Conservation (phyloP, 2,888 invertebrate species). For the Meandrusa payeni region DNA sequence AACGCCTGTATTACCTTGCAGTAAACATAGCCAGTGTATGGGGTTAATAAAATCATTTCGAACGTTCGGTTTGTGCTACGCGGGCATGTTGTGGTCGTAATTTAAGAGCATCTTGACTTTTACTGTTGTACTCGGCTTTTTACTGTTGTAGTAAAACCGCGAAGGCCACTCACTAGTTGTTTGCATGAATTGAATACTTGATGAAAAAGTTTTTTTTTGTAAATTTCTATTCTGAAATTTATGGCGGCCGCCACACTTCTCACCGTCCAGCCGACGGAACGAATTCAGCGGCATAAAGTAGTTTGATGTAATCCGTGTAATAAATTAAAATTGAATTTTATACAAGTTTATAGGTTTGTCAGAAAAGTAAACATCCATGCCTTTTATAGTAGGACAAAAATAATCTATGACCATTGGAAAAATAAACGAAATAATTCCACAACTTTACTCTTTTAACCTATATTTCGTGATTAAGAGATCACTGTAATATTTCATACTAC, state of each 20-base stretch:
- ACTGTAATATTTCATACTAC: too few species aligned
- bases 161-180: constrained; percentile 59
- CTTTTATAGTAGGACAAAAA: too few species aligned
- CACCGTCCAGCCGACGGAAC: too few species aligned
- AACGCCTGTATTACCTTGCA: constrained; percentile 23
- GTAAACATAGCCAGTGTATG: constrained; percentile 54
- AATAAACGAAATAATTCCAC: too few species aligned
- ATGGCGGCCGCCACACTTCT: constrained; percentile 13
- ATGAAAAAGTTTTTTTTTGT: constrained; percentile 30
- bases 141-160: constrained; percentile 60
- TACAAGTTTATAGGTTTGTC: too few species aligned
- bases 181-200: constrained; percentile 38
- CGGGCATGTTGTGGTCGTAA: constrained; percentile 49
- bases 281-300: too few species aligned
- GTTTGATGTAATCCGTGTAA: too few species aligned
- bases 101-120: constrained; percentile 62
- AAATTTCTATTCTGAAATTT: constrained; percentile 25
- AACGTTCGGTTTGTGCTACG: constrained; percentile 49
- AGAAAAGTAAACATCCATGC: too few species aligned
- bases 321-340: too few species aligned
- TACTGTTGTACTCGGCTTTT: constrained; percentile 64
- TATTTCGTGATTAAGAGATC: too few species aligned
- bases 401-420: too few species aligned
- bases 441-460: too few species aligned
- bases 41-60: constrained; percentile 73